phyloP scores from a whole-genome alignment of 2,797 vertebrate genomes.

The Myotis findleyi region DNA sequence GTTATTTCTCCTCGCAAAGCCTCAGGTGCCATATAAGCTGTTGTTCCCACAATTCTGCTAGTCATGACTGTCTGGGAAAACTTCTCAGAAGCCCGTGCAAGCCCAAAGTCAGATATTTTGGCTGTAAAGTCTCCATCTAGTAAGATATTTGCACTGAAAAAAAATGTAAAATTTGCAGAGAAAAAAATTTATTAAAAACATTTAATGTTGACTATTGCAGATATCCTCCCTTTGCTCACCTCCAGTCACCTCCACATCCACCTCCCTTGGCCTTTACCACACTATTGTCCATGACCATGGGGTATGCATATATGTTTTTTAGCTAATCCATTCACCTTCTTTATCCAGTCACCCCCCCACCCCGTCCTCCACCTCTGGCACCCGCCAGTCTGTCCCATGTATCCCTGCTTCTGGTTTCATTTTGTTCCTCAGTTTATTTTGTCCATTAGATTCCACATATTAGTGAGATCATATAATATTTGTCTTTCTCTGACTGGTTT shows the following conservation, averaged over 20 bases:
- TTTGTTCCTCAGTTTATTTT: neutral
- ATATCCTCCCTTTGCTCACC: neutral
- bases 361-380: neutral
- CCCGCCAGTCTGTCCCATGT: neutral
- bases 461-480: neutral
- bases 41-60: constrained; percentile 95
- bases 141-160: constrained; percentile 95
- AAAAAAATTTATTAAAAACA: neutral
- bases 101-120: constrained; percentile 98
- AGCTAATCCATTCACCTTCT: neutral
- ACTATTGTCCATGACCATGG: neutral
- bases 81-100: constrained; percentile 93
- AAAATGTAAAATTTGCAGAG: neutral
- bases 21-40: constrained; percentile 98
- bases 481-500: neutral
- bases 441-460: neutral
- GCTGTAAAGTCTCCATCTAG: constrained; percentile 91
- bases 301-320: neutral
- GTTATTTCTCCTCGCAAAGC: constrained; percentile 96
- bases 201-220: neutral
- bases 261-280: neutral
- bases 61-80: constrained; percentile 93
- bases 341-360: neutral
- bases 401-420: neutral
- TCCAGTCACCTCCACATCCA: neutral